A percentile compares a stretch with the other conserved stretches of the same genome.
phyloP scores from a whole-genome alignment of 2,797 vertebrate genomes.

The Protosalanx chinensis region DNA sequence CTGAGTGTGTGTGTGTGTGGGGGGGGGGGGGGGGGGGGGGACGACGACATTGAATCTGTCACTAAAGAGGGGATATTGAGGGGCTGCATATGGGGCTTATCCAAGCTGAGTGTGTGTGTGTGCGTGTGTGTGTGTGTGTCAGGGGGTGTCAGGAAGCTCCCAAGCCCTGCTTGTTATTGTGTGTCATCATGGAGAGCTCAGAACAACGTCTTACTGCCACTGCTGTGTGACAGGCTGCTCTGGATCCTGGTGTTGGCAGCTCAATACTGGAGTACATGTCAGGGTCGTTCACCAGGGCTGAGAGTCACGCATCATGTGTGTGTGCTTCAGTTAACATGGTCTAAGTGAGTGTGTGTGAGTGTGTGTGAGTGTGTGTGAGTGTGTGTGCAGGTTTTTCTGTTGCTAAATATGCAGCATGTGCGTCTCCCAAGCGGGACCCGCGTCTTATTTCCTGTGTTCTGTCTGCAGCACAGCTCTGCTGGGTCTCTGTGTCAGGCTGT shows the following conservation, averaged over 20 bases:
- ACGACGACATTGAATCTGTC: conserved; percentile 26
- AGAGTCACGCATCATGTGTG: no score
- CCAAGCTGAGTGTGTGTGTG: not conserved
- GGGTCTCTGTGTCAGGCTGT: conserved; percentile 38
- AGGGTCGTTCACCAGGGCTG: no score
- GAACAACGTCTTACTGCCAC: no score
- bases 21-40: not conserved
- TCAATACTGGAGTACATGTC: no score
- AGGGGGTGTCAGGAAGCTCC: not conserved
- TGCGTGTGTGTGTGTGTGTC: not conserved
- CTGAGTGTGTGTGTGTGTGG: not conserved
- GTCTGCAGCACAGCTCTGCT: conserved; percentile 46
- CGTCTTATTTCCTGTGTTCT: conserved; percentile 17
- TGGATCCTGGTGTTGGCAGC: no score
- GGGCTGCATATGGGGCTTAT: conserved; percentile 48
- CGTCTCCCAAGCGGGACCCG: no score
- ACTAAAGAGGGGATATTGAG: conserved; percentile 44
- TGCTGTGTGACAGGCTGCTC: no score
- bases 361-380: not conserved
- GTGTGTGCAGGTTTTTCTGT: conserved; percentile 3
- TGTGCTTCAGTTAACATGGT: no score
- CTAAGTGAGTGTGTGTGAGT: not conserved
- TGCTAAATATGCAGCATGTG: no score
- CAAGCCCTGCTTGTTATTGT: no score
- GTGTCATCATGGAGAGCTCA: no score